phyloP scores from a whole-genome alignment of 1,140 invertebrate genomes.

The Metopolophium dirhodum region DNA sequence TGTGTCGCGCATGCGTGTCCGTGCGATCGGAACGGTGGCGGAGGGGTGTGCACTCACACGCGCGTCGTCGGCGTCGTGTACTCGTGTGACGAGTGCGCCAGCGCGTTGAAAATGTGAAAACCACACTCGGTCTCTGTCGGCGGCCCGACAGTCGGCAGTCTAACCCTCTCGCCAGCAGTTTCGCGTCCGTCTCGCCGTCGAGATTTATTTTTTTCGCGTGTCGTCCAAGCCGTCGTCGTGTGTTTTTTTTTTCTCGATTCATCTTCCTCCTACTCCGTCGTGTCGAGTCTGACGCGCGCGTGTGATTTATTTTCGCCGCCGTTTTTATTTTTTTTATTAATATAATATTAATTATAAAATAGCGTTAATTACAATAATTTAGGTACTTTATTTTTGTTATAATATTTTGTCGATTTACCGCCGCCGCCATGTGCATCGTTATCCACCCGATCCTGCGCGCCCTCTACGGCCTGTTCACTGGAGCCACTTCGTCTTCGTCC shows the following conservation, averaged over 20 bases:
- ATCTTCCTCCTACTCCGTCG: background rate
- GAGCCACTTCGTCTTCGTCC: background rate
- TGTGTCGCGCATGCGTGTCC: background rate
- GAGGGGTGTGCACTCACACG: conserved; percentile 1
- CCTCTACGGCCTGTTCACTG: conserved; percentile 34
- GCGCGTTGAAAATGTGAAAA: conserved; percentile 40
- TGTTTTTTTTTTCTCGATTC: background rate
- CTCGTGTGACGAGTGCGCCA: background rate
- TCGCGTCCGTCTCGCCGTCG: background rate
- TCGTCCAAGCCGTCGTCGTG: background rate
- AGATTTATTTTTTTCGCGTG: background rate
- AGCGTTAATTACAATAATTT: background rate
- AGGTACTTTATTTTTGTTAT: background rate
- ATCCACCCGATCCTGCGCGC: conserved; percentile 45
- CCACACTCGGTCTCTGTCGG: conserved; percentile 26
- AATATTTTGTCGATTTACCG: background rate
- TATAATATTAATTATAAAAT: background rate
- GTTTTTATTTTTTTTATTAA: background rate
- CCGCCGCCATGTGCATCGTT: conserved; percentile 44
- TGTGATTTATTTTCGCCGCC: background rate
- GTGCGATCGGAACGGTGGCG: background rate
- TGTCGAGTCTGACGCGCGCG: background rate
- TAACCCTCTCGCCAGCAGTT: background rate
- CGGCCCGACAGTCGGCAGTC: conserved; percentile 6
- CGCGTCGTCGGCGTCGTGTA: background rate